Evolutionary conservation across 2,797 vertebrate species (phyloP).

Genomic region (Anguilla obscura): DNA sequence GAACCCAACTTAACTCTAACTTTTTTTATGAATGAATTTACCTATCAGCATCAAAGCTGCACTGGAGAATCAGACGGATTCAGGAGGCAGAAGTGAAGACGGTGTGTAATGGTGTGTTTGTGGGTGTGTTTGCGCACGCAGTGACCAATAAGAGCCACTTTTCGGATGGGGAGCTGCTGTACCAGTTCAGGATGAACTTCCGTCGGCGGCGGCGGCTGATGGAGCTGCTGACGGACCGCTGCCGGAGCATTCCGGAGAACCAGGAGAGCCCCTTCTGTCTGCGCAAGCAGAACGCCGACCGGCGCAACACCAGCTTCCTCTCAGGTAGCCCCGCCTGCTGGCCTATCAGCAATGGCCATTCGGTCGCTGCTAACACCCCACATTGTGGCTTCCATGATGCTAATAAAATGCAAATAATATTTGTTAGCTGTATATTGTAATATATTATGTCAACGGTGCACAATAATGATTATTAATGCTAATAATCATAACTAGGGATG

Average conservation of each 20-base stretch:
- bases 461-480: background rate
- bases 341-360: background rate
- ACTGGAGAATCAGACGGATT: background rate
- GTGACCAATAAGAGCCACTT: conserved; percentile 92
- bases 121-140: conserved; percentile 47
- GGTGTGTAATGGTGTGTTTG: background rate
- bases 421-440: background rate
- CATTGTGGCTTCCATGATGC: too few relatives aligned
- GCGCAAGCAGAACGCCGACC: conserved; percentile 89
- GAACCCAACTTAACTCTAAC: background rate
- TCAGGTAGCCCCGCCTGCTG: conserved; percentile 74
- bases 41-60: background rate
- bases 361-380: background rate
- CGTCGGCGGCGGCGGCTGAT: conserved; percentile 83
- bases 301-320: conserved; percentile 88
- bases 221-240: conserved; percentile 85
- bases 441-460: background rate
- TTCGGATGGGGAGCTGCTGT: conserved; percentile 85
- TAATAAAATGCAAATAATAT: background rate
- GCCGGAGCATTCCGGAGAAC: conserved; percentile 80
- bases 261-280: conserved; percentile 96
- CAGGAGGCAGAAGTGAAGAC: background rate
- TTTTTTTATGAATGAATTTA: background rate
- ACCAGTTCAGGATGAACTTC: conserved; percentile 96
- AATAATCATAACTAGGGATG: background rate